Percentiles rank a stretch among this genome's conserved stretches.
phyloP scores from a whole-genome alignment of 2,888 invertebrate genomes.

The Oscheius onirici region DNA sequence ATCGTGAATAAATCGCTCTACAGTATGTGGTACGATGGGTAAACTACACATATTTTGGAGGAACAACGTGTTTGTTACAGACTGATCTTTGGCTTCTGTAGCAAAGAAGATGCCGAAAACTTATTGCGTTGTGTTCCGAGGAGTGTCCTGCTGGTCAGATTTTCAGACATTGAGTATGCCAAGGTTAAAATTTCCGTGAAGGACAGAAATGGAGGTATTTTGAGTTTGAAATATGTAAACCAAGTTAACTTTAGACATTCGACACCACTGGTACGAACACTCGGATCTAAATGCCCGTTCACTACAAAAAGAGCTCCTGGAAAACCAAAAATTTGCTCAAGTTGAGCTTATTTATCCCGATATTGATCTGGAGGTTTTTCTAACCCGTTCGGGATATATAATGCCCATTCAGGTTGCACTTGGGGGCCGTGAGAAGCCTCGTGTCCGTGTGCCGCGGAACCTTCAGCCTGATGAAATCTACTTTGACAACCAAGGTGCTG shows the following conservation, averaged over 20 bases:
- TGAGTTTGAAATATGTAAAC: neutral
- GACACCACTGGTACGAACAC: conserved; percentile 71
- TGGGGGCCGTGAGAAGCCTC: conserved; percentile 61
- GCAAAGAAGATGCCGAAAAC: conserved; percentile 69
- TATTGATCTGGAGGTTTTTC: conserved; percentile 62
- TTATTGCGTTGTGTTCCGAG: conserved; percentile 60
- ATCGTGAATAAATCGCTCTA: conserved; percentile 69
- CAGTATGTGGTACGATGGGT: conserved; percentile 71
- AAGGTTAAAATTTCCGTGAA: conserved; percentile 70
- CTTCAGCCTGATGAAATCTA: conserved; percentile 68
- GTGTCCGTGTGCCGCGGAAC: conserved; percentile 59
- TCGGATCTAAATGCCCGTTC: conserved; percentile 62
- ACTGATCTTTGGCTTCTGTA: conserved; percentile 68
- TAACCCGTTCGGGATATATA: too few species aligned
- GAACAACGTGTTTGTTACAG: conserved; percentile 40
- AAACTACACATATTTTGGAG: neutral
- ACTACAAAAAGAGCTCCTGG: conserved; percentile 61
- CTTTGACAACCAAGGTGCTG: conserved; percentile 68
- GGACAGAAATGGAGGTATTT: conserved; percentile 60
- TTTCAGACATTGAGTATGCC: conserved; percentile 70
- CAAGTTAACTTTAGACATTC: conserved; percentile 54
- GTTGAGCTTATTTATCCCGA: conserved; percentile 70
- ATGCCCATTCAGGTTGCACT: conserved; percentile 49
- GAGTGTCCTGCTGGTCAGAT: conserved; percentile 62
- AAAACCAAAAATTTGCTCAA: conserved; percentile 65